phyloP scores from a whole-genome alignment of 2,888 invertebrate genomes.

The Oithona nana region DNA sequence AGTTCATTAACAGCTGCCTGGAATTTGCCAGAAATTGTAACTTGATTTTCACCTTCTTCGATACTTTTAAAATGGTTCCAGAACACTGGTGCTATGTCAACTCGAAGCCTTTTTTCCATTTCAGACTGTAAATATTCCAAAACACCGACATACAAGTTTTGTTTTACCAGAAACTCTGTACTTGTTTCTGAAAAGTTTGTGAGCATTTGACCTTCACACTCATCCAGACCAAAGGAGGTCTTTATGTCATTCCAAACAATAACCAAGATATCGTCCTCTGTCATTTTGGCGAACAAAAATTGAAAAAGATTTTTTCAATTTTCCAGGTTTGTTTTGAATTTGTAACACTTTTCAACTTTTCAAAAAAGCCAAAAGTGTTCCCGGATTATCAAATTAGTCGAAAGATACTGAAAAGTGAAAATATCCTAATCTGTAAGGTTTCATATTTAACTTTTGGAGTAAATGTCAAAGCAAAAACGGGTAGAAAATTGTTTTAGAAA shows the following conservation, averaged over 20 bases:
- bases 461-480: too few species aligned
- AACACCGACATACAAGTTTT: not conserved
- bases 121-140: conserved; percentile 19
- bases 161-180: not conserved
- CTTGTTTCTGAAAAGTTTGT: not conserved
- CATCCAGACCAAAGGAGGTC: not conserved
- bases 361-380: too few species aligned
- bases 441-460: too few species aligned
- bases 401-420: too few species aligned
- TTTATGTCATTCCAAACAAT: not conserved
- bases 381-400: too few species aligned
- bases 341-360: too few species aligned
- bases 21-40: not conserved
- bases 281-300: too few species aligned
- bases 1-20: not conserved
- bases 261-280: not conserved
- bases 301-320: too few species aligned
- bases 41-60: not conserved
- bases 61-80: conserved; percentile 39
- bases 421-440: too few species aligned
- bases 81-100: conserved; percentile 41
- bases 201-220: not conserved
- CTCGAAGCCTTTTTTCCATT: conserved; percentile 41
- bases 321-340: too few species aligned
- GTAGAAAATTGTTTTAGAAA: too few species aligned